Base-by-base conservation (phyloP, 2,888 invertebrate species). In the Limulus polyphemus region DNA sequence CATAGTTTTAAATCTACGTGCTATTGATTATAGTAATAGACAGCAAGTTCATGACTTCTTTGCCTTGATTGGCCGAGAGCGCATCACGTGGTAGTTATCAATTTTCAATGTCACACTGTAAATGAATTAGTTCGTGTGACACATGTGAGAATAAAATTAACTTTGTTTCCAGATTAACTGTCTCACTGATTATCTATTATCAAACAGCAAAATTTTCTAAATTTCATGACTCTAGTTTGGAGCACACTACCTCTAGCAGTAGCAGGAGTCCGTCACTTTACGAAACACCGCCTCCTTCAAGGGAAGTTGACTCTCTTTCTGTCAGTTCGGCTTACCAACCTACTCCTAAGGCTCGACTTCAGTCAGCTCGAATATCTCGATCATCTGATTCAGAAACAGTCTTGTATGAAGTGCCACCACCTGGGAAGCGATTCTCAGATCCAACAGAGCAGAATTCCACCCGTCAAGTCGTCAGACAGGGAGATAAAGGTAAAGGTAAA, bases 201-300 rank as follows among this genome's bases (percentile, higher is more conserved):
- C 54, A 54, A 11, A 54, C 54, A 11, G 16, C 54, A 17, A 62
- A 61, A 46, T 60, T 65, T 55, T 61, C 62, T 52, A 65, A 65
- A 60, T 65, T 61, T 58, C 65, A 62, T 47, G 65, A 61, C 59
- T 65, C 65, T 17, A 65, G 65, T 56, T 65, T 62, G 47, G 65
- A 65, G 55, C 64, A 64, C 57, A 52, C 62, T 32, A 32, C 32
- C 46, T 64, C 64, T 12, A 59, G 61, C 58, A 62, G 62, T 60
- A 65, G 65, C 50, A 60, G 65, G 17, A 65, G 65, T 49, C 65
- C 65, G 10, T 65, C 65, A 56, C 60, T 65, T 32, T 65, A 65
- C 50, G 65, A 65, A 62, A 65, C 65, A 47, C 62, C 62, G 58
- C 62, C 62, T 46, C 64, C 61, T 60, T 60, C 65, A 54, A 16